A percentile compares a stretch with the other conserved stretches of the same genome.
Conservation (phyloP, 2,113 vertebrate species). For the Protomyctophum bolini region DNA sequence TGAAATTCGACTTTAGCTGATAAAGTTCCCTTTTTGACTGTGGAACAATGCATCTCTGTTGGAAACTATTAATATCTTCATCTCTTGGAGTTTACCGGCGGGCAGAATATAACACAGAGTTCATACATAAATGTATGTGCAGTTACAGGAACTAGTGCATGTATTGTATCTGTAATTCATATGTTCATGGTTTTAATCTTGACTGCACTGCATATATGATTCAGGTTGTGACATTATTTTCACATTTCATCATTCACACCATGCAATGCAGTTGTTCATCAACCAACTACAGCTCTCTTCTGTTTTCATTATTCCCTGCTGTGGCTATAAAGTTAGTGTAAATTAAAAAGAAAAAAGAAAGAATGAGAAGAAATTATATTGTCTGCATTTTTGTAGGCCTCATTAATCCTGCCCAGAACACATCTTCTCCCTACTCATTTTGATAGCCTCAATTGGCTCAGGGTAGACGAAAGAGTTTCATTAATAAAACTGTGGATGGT, state of each 20-base stretch:
- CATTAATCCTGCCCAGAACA: too few relatives aligned
- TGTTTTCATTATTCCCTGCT: neutral
- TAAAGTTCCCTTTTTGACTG: constrained; percentile 46
- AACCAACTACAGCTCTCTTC: constrained; percentile 1
- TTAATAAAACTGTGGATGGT: too few relatives aligned
- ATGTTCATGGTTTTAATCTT: constrained; percentile 32
- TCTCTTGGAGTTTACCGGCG: constrained; percentile 43
- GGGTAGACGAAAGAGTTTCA: too few relatives aligned
- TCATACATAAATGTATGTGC: constrained; percentile 58
- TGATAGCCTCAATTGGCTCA: too few relatives aligned
- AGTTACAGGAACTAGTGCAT: constrained; percentile 18
- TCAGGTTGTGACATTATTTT: neutral
- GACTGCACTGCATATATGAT: neutral
- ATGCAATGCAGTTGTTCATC: constrained; percentile 6
- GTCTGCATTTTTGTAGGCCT: neutral
- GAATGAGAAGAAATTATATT: too few relatives aligned
- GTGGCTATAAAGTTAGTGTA: neutral
- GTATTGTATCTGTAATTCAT: constrained; percentile 36
- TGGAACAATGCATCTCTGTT: constrained; percentile 37
- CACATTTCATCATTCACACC: constrained; percentile 10
- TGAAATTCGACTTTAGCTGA: constrained; percentile 48
- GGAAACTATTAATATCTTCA: constrained; percentile 50
- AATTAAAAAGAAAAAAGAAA: neutral
- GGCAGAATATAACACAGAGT: constrained; percentile 51
- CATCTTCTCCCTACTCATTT: too few relatives aligned